Evolutionary conservation across 2,113 vertebrate species (phyloP).

Genomic region (Tinamus guttatus): DNA sequence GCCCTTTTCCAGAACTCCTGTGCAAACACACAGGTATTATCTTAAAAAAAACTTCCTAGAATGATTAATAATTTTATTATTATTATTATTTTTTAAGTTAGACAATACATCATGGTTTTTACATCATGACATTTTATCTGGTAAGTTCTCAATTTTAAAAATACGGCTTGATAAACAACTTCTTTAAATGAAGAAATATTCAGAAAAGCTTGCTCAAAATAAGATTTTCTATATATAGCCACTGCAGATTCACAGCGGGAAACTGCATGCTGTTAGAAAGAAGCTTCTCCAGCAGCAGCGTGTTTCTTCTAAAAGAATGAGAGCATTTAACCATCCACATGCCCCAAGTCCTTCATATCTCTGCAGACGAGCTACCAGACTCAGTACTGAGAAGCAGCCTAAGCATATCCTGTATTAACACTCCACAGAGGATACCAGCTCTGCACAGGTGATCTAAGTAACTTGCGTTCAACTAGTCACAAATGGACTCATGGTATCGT

Average conservation of each 20-base stretch:
- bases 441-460: neutral
- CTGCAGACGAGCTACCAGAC: neutral
- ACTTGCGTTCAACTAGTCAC: neutral
- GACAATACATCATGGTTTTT: neutral
- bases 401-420: neutral
- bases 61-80: too few species aligned
- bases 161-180: neutral
- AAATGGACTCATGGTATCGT: fast-evolving
- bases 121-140: neutral
- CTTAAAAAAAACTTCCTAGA: too few species aligned
- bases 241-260: neutral
- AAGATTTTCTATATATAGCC: neutral
- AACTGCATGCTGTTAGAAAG: neutral
- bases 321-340: neutral
- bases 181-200: neutral
- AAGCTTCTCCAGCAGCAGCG: neutral
- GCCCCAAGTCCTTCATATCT: neutral
- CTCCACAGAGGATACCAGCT: neutral
- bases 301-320: neutral
- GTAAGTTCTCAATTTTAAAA: neutral
- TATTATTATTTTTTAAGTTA: neutral
- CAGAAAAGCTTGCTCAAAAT: neutral
- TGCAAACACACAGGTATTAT: neutral
- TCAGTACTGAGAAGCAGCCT: neutral
- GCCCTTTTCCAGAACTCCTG: too few species aligned